A percentile compares a stretch with the other conserved stretches of the same genome.
Conservation (phyloP, 2,113 vertebrate genomes). For the Cricetomys ansorgei region DNA sequence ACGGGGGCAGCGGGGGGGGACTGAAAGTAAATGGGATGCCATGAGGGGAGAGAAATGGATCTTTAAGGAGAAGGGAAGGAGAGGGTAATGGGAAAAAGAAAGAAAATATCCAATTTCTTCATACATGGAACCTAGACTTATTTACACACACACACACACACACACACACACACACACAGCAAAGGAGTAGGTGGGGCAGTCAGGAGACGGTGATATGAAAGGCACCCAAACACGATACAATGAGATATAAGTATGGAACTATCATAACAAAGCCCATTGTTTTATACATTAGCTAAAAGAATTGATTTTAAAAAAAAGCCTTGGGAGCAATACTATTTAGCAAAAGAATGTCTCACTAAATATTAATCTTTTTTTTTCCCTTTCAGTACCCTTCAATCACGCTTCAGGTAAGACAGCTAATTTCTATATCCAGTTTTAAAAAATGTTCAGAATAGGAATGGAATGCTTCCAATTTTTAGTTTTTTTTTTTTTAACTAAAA, state of each 20-base stretch:
- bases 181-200: not conserved
- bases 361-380: constrained; percentile 5
- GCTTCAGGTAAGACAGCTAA: constrained; percentile 72
- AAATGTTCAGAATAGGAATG: not conserved
- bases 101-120: not conserved
- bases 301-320: not conserved
- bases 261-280: not conserved
- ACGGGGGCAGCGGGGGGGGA: too few species aligned
- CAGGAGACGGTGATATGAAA: too few species aligned
- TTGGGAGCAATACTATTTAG: not conserved
- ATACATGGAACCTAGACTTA: not conserved
- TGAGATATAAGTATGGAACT: not conserved
- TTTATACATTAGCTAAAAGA: not conserved
- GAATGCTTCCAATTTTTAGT: not conserved
- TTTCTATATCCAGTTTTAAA: not conserved
- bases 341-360: not conserved
- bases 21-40: not conserved
- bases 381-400: constrained; percentile 77
- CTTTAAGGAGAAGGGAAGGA: not conserved
- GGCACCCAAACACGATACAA: too few species aligned
- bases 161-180: not conserved
- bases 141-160: too few species aligned
- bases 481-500: not conserved
- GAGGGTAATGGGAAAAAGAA: not conserved
- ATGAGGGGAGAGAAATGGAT: not conserved